These are phyloP conservation scores for Buphagus erythrorhynchus DNA, from an alignment of 2,797 vertebrate genomes.

Conservation along the genomic window DNA sequence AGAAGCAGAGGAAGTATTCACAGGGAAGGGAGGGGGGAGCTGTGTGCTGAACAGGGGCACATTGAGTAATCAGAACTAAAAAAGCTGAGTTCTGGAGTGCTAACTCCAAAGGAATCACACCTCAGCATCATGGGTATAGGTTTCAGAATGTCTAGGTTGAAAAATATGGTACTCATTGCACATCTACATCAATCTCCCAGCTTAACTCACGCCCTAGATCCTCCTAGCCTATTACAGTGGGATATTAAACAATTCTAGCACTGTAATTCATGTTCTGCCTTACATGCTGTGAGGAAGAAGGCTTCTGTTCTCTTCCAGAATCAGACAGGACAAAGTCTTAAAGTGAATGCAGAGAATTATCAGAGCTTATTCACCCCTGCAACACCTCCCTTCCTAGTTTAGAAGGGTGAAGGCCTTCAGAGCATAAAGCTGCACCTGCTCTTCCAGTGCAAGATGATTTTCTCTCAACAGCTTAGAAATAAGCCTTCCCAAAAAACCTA, in stretches of 20 bases:
- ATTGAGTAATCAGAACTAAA: neutral
- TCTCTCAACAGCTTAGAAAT: neutral
- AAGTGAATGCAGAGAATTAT: neutral
- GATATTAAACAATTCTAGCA: neutral
- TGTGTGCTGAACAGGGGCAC: neutral
- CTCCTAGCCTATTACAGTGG: neutral
- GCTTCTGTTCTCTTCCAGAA: neutral
- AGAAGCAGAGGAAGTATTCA: slow-evolving; percentile 27
- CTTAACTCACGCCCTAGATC: neutral
- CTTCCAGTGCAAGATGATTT: neutral
- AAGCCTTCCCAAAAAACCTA: neutral
- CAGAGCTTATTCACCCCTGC: neutral
- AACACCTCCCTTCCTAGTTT: neutral
- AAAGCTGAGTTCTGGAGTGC: neutral
- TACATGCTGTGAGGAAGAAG: fast-evolving
- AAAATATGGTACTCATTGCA: neutral
- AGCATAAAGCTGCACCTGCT: neutral
- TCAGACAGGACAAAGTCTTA: neutral
- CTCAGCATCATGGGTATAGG: neutral
- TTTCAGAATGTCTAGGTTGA: neutral
- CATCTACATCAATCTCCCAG: neutral
- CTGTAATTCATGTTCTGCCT: neutral
- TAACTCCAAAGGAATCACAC: neutral
- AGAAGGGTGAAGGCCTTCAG: neutral
- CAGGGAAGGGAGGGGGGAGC: neutral